A percentile compares a stretch with the other conserved stretches of the same genome.
Conservation (phyloP, 1,140 invertebrate species). For the Andrena cerasifolii region DNA sequence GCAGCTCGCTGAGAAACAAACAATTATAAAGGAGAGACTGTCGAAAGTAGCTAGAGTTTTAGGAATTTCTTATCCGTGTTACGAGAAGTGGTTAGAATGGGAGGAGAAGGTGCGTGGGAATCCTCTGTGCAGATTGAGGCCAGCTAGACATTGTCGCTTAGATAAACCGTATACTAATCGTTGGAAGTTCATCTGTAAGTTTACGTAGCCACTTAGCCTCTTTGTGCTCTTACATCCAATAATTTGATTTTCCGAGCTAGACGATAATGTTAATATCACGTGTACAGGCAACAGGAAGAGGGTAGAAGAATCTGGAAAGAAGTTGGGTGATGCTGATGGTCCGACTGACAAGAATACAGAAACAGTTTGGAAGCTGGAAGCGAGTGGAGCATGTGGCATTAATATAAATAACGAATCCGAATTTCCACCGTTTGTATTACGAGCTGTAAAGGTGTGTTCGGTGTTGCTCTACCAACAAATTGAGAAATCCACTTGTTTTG, state of each 20-base stretch:
- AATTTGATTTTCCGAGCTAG: constrained; percentile 51
- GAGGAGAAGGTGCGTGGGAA: constrained; percentile 69
- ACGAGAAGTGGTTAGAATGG: constrained; percentile 77
- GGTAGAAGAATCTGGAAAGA: constrained; percentile 70
- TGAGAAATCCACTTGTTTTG: constrained; percentile 6
- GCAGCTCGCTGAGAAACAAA: constrained; percentile 74
- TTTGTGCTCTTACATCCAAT: constrained; percentile 24
- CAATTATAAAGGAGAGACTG: constrained; percentile 73
- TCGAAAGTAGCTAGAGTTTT: constrained; percentile 78
- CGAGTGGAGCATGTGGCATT: constrained; percentile 72
- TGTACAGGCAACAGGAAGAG: constrained; percentile 80
- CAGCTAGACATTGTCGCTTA: constrained; percentile 74
- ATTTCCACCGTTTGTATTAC: constrained; percentile 80
- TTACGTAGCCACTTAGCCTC: not conserved
- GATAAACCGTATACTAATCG: constrained; percentile 76
- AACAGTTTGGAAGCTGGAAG: constrained; percentile 76
- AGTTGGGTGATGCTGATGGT: constrained; percentile 58
- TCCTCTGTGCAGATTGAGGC: constrained; percentile 76
- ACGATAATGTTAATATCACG: constrained; percentile 69
- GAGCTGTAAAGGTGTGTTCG: constrained; percentile 79
- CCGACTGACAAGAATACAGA: constrained; percentile 71
- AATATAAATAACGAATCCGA: constrained; percentile 74
- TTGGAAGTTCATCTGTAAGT: constrained; percentile 81
- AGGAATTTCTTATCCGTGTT: constrained; percentile 77
- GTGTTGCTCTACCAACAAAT: constrained; percentile 41